A percentile compares a stretch with the other conserved stretches of the same genome.
Conservation (phyloP, 2,888 invertebrate genomes). For the Protophormia terraenovae region DNA sequence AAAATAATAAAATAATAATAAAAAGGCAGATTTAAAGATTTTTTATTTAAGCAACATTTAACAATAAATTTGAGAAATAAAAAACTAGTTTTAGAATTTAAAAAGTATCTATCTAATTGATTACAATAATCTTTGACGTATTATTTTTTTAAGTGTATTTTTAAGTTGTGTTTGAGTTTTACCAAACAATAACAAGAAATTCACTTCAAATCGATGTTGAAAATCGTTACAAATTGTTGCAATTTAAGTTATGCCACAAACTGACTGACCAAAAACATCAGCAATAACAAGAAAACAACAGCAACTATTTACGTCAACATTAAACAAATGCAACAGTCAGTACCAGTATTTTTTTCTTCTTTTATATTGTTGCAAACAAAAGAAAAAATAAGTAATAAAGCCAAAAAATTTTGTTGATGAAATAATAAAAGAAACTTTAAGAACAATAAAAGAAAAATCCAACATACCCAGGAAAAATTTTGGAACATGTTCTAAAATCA, state of each 20-base stretch:
- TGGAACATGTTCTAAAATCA: too few relatives aligned
- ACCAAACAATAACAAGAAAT: neutral
- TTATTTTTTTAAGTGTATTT: neutral
- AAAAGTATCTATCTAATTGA: too few relatives aligned
- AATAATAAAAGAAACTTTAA: conserved; percentile 13
- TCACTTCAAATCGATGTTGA: conserved; percentile 1
- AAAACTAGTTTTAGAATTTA: too few relatives aligned
- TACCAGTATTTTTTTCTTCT: neutral
- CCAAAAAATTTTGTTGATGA: conserved; percentile 6
- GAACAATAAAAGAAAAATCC: neutral
- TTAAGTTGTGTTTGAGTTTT: neutral
- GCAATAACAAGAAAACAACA: conserved; percentile 11
- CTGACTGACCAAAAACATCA: conserved; percentile 43
- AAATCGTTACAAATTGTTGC: conserved; percentile 52
- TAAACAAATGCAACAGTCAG: neutral
- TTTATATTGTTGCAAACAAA: conserved; percentile 3
- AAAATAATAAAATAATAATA: neutral
- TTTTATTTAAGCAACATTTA: too few relatives aligned
- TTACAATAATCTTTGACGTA: neutral
- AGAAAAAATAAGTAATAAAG: too few relatives aligned
- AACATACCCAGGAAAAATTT: too few relatives aligned
- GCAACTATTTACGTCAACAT: conserved; percentile 1
- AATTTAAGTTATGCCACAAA: conserved; percentile 60
- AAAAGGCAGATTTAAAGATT: too few relatives aligned
- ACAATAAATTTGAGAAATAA: too few relatives aligned